These are phyloP conservation scores for Andrena cerasifolii DNA, from an alignment of 1,140 invertebrate species.

Conservation along the genomic window DNA sequence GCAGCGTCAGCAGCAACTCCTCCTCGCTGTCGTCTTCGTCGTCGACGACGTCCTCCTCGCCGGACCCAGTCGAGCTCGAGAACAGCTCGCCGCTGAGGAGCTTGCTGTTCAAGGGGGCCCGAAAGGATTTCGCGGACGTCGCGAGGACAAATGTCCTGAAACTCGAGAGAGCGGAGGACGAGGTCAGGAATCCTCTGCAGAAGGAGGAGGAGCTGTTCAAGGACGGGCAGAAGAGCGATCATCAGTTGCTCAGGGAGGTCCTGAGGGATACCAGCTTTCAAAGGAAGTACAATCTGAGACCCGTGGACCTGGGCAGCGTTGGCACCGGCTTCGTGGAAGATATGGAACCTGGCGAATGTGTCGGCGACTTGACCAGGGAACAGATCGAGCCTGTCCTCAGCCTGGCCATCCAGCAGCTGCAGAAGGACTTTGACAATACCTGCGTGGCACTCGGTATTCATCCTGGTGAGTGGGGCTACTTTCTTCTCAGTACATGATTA, in stretches of 20 bases:
- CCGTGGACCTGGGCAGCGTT: slow-evolving; percentile 86
- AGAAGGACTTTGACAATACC: slow-evolving; percentile 92
- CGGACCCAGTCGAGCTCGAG: slow-evolving; percentile 57
- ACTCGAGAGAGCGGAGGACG: slow-evolving; percentile 51
- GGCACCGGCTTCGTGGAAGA: slow-evolving; percentile 83
- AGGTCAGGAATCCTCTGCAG: slow-evolving; percentile 59
- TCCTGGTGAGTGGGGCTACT: slow-evolving; percentile 86
- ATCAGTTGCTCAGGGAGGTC: slow-evolving; percentile 90
- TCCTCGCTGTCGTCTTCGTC: slow-evolving; percentile 42
- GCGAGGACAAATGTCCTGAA: slow-evolving; percentile 49
- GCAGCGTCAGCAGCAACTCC: slow-evolving; percentile 8
- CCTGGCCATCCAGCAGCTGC: slow-evolving; percentile 92
- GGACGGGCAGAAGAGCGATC: slow-evolving; percentile 82
- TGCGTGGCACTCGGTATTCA: slow-evolving; percentile 93
- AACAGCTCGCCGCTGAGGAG: slow-evolving; percentile 71
- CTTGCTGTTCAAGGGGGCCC: slow-evolving; percentile 70
- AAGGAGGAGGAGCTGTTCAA: slow-evolving; percentile 75
- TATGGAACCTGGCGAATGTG: slow-evolving; percentile 78
- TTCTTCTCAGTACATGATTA: too few species aligned
- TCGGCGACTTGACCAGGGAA: slow-evolving; percentile 86
- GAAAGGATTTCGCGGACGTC: slow-evolving; percentile 57
- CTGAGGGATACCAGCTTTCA: slow-evolving; percentile 92
- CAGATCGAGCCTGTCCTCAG: slow-evolving; percentile 92
- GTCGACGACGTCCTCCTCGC: slow-evolving; percentile 49
- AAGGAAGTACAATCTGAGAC: slow-evolving; percentile 90